Percentiles rank a stretch among this genome's conserved stretches.
phyloP scores from a whole-genome alignment of 2,113 vertebrate species.

The Anser brachyrhynchus region DNA sequence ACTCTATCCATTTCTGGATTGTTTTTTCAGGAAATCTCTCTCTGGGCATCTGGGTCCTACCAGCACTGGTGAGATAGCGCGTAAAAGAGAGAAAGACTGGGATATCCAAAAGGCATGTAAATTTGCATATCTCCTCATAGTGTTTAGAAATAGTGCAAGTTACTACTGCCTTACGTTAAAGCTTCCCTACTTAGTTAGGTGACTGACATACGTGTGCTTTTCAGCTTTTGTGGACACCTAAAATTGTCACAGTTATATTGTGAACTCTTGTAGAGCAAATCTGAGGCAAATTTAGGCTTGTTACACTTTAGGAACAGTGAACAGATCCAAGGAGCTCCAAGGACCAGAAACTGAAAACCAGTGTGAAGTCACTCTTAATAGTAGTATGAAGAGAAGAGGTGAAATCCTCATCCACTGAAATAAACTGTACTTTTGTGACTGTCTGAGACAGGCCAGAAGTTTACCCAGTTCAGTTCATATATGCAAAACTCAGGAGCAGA shows the following conservation, averaged over 20 bases:
- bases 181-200: background rate
- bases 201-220: background rate
- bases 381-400: background rate
- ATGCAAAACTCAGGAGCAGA: background rate
- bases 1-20: background rate
- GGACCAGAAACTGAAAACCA: background rate
- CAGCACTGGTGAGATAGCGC: background rate
- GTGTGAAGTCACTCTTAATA: background rate
- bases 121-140: background rate
- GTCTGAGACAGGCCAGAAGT: background rate
- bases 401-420: background rate
- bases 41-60: background rate
- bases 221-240: background rate
- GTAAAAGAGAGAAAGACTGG: background rate
- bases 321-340: background rate
- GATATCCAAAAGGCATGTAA: background rate
- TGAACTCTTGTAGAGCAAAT: background rate
- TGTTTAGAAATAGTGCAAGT: background rate
- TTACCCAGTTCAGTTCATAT: rapidly evolving
- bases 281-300: background rate
- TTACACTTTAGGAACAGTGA: background rate
- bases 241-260: background rate
- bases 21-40: background rate
- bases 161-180: background rate
- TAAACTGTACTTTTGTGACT: background rate